Percentiles rank a stretch among this genome's conserved stretches.
phyloP scores from a whole-genome alignment of 2,797 vertebrate species.

The Pyrocephalus nanus region DNA sequence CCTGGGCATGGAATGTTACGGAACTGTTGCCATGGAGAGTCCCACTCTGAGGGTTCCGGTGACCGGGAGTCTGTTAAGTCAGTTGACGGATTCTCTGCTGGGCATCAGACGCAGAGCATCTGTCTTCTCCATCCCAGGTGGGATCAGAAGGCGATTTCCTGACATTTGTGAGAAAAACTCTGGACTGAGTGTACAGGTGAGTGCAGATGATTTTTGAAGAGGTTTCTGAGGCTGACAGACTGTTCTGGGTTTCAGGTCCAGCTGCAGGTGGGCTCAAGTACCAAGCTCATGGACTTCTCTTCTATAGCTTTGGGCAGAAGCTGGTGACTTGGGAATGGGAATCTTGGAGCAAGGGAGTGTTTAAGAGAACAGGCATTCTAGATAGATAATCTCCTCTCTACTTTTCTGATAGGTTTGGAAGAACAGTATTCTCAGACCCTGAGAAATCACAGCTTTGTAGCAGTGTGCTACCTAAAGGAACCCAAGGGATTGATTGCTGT shows the following conservation, averaged over 20 bases:
- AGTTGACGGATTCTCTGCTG: neutral
- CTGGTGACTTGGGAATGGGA: neutral
- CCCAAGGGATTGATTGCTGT: neutral
- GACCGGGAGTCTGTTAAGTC: neutral
- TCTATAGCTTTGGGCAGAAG: neutral
- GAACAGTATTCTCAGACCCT: neutral
- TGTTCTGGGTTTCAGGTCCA: neutral
- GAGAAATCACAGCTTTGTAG: neutral
- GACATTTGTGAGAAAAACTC: neutral
- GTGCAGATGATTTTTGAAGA: neutral
- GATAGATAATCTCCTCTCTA: neutral
- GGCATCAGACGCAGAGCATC: neutral
- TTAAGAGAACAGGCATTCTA: neutral
- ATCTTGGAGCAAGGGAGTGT: neutral
- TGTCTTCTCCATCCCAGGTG: fast-evolving
- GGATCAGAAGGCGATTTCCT: neutral
- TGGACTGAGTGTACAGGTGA: neutral
- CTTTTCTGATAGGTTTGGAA: constrained; percentile 46
- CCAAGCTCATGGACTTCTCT: neutral
- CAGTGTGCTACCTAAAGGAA: neutral
- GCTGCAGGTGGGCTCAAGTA: neutral
- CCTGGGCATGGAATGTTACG: neutral
- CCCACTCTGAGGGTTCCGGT: neutral
- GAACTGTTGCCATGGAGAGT: neutral
- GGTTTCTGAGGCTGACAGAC: neutral